Base-by-base conservation (phyloP, 2,888 invertebrate genomes). In the Rhagonycha fulva region DNA sequence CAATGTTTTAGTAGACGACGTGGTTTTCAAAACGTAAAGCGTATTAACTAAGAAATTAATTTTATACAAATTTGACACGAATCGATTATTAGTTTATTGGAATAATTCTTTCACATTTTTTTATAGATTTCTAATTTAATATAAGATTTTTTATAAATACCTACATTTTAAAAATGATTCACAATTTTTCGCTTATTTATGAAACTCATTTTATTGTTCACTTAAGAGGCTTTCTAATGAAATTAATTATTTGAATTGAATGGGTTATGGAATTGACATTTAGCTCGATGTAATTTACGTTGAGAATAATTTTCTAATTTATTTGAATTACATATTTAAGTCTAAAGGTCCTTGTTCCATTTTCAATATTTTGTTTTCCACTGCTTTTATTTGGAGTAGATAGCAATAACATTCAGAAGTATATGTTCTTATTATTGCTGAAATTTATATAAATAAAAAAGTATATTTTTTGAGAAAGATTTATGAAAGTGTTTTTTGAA, bases 221-320 rank as follows among this genome's bases (percentile, higher is more conserved):
- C 63, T 66, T 66, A 66, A 26, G 63, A 26, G 63, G 63, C 24
- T 66, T 66, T 66, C 24, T 66, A 66, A 66, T 66, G n/a, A 23
- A 66, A 66, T 66, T 66, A 66, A 66, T 66, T 66, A 66, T 66
- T 66, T 26, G 24, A 66, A 66, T 26, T 66, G 63, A 66, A 66
- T 66, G 23, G 63, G 63, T 66, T 66, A 66, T 66, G 63, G 63
- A 24, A 66, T 26, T 66, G 63, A 66, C 63, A 66, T 66, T 66
- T 66, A 66, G 26, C 63, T 66, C 26, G 24, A 24, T 23, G n/a
- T 66, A 66, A 24, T 66, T 66, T 26, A 24, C 26, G 26, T 24
- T 3, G 63, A 14, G 26, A 66, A 66, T 66, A 66, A 66, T 47
- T 47, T 47, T 47, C 47, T 47, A 47, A 47, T 47, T 47, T 47